Percentiles rank a stretch among this genome's conserved stretches.
Conservation (phyloP, 2,888 invertebrate species). For the Callyntrura guangdongensis region DNA sequence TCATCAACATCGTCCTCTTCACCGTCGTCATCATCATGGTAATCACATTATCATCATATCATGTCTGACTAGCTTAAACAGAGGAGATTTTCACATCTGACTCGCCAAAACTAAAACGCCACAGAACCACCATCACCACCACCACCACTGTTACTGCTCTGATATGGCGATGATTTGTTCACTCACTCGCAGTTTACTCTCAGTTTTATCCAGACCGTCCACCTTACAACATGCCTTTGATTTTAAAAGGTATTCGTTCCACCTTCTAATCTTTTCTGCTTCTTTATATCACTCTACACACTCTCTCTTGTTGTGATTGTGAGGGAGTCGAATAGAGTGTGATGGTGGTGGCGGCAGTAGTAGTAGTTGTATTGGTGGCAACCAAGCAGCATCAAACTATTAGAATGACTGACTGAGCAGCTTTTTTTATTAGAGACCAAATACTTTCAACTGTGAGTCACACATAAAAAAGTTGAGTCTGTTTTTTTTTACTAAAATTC, state of each 20-base stretch:
- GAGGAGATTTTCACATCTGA: conserved; percentile 28
- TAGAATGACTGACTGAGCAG: conserved; percentile 26
- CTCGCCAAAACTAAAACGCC: conserved; percentile 18
- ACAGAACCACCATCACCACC: background rate
- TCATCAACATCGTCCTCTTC: background rate
- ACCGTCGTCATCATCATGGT: background rate
- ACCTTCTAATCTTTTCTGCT: background rate
- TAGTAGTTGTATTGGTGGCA: too few relatives aligned
- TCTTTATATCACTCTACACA: background rate
- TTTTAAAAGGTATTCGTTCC: conserved; percentile 30
- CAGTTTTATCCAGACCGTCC: conserved; percentile 69
- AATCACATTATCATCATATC: conserved; percentile 43
- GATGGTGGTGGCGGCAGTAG: too few relatives aligned
- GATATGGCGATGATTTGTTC: conserved; percentile 3
- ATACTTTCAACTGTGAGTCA: conserved; percentile 33
- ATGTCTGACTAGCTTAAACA: conserved; percentile 44
- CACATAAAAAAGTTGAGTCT: conserved; percentile 16
- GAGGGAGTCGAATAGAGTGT: background rate
- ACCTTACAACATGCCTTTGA: conserved; percentile 54
- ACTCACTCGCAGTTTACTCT: conserved; percentile 26
- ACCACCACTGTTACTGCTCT: background rate
- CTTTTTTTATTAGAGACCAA: background rate
- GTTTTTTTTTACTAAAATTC: background rate
- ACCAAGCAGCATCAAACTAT: background rate
- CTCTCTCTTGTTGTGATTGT: background rate